Conservation (phyloP, 2,113 vertebrate species). For the Toxotes jaculatrix region DNA sequence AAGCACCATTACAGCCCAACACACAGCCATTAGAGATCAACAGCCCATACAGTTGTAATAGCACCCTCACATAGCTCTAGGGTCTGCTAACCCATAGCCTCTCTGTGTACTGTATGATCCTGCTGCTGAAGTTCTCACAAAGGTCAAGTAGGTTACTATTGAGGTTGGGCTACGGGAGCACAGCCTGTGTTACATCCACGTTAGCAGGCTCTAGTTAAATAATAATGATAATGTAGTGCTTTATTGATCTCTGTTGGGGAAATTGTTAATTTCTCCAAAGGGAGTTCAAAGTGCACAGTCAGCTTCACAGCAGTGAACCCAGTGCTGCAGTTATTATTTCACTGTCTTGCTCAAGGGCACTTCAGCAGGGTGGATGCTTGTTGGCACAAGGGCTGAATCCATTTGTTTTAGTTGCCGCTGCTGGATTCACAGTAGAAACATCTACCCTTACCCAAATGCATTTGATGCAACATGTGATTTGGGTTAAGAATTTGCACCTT, state of each 20-base stretch:
- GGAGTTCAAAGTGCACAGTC: constrained; percentile 43
- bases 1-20: constrained; percentile 74
- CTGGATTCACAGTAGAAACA: background rate
- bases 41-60: constrained; percentile 74
- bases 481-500: background rate
- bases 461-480: background rate
- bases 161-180: constrained; percentile 22
- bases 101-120: constrained; percentile 48
- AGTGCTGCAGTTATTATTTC: background rate
- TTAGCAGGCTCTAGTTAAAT: constrained; percentile 43
- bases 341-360: constrained; percentile 31
- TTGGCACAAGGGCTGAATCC: background rate
- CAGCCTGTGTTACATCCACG: constrained; percentile 33
- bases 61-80: constrained; percentile 69
- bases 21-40: constrained; percentile 80
- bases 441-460: background rate
- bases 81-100: constrained; percentile 68
- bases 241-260: constrained; percentile 44
- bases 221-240: constrained; percentile 46
- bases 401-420: background rate
- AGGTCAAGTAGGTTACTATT: constrained; percentile 70
- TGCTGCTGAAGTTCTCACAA: constrained; percentile 52
- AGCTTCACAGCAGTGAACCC: constrained; percentile 15
- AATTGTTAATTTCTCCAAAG: constrained; percentile 28
- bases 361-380: background rate